These are phyloP conservation scores for Euura lappo DNA, from an alignment of 1,140 invertebrate species.

Conservation along the genomic window DNA sequence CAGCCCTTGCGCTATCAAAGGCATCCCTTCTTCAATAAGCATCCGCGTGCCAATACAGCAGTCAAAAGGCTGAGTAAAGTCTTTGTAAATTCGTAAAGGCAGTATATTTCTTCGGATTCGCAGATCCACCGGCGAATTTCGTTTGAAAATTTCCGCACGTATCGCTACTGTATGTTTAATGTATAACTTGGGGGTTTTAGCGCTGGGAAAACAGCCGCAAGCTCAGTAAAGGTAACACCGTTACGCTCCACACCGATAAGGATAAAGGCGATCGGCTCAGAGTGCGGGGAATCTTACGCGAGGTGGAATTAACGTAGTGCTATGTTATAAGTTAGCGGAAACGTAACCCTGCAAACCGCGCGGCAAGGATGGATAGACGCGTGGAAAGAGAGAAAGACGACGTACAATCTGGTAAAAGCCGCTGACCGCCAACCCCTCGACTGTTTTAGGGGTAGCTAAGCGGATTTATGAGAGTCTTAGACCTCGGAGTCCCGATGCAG, in stretches of 20 bases:
- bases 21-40: no score
- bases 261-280: not conserved
- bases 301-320: not conserved
- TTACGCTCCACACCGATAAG: not conserved
- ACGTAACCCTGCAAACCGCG: not conserved
- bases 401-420: constrained; percentile 53
- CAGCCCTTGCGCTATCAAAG: no score
- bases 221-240: no score
- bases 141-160: no score
- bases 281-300: not conserved
- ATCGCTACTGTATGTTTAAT: not conserved
- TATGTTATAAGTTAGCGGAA: constrained; percentile 1
- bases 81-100: constrained; percentile 10
- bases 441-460: constrained; percentile 41
- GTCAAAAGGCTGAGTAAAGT: not conserved
- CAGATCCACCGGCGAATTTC: not conserved
- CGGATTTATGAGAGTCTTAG: constrained; percentile 53
- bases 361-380: constrained; percentile 17
- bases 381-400: constrained; percentile 26
- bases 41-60: no score
- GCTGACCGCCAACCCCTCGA: constrained; percentile 31
- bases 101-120: not conserved
- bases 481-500: constrained; percentile 33
- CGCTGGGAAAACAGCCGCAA: no score
- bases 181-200: not conserved